These are phyloP conservation scores for Drosophila ficusphila DNA, from an alignment of 1,140 invertebrate genomes.

Conservation along the genomic window DNA sequence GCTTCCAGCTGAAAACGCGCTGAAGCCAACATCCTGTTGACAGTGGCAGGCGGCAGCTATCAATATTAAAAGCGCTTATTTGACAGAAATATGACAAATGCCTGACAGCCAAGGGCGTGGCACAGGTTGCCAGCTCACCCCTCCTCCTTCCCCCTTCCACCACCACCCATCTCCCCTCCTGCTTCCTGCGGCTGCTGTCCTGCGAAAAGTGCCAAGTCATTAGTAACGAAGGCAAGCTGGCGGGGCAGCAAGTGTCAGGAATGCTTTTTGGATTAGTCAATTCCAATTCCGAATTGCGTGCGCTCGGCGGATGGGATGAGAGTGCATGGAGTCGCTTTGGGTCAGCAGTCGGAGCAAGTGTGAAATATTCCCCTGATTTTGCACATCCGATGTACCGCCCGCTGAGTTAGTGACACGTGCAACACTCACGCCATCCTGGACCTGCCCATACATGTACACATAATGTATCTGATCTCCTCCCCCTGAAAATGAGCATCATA, in stretches of 20 bases:
- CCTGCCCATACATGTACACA: constrained; percentile 17
- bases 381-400: constrained; percentile 28
- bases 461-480: constrained; percentile 9
- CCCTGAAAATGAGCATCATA: constrained; percentile 59
- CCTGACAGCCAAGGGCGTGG: constrained; percentile 71
- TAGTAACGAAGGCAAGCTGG: constrained; percentile 54
- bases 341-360: constrained; percentile 55
- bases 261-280: constrained; percentile 82
- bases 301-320: background rate
- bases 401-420: constrained; percentile 67
- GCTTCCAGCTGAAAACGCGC: constrained; percentile 50
- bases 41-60: constrained; percentile 70
- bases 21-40: constrained; percentile 80
- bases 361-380: constrained; percentile 56
- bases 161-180: too few relatives aligned
- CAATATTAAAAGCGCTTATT: constrained; percentile 83
- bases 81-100: constrained; percentile 83
- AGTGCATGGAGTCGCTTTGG: constrained; percentile 29
- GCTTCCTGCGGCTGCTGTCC: constrained; percentile 28
- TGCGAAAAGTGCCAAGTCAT: constrained; percentile 76
- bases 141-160: background rate
- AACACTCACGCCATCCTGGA: constrained; percentile 60
- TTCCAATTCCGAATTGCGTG: constrained; percentile 66
- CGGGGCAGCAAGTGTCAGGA: constrained; percentile 69
- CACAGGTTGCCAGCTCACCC: constrained; percentile 51